Evolutionary conservation across 2,888 invertebrate genomes (phyloP), one percentile per base, ranked within the genome.

Genomic region (Acrobasis suavella): DNA sequence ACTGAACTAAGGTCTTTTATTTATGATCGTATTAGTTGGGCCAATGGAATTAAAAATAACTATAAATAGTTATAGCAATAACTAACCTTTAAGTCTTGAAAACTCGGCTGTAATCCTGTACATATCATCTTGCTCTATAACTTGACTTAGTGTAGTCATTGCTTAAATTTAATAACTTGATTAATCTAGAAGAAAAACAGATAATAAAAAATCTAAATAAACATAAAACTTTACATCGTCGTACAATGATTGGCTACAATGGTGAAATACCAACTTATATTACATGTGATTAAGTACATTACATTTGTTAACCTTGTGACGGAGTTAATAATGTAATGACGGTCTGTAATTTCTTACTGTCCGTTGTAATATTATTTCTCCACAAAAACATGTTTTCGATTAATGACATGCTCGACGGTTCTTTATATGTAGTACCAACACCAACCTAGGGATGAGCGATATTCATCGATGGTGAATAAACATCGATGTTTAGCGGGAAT

Each of bases 81-180:
- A 59, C 50, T 59, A 50, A 92, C 93, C 93, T 81, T 83, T 80
- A 64, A 93, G 70, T 67, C 93, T 83, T 64, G 75, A 76, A 72
- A 92, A 93, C 73, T 93, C 92, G 3, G 81, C 75, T 22, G 80
- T 76, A 66, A 93, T 92, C 62, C 72, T 82, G 64, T 77, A 71
- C 86, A 91, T 87, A 65, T 86, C 82, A 46, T 85, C 83, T 69
- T 83, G 72, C 62, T 83, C 85, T 67, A 93, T 87, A 63, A 92
- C 80, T 78, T 82, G 83, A 73, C 91, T 91, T 67, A 89, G 72
- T 59, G 75, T 72, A 62, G 75, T 81, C 90, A 91, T 60, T 52
- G 46, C 22, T 50, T 51, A 15, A 38, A 22, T 9, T 50, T 16
- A 16, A 10, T 37, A 15, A 32, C n/a, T 38, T 10, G 15, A 37